phyloP scores from a whole-genome alignment of 2,888 invertebrate species.

The Sclerodermus sp. region DNA sequence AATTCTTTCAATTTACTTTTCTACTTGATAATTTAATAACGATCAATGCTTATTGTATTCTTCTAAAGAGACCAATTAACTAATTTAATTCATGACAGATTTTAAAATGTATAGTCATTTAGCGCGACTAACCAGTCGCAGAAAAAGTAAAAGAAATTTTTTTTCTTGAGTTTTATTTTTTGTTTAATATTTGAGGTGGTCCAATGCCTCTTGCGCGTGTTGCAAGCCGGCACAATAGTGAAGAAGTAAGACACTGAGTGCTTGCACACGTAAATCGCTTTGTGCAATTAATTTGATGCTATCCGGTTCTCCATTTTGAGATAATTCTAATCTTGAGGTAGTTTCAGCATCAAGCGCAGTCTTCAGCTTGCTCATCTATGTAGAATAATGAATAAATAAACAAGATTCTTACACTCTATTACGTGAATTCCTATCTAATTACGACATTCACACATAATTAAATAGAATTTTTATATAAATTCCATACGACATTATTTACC shows the following conservation, averaged over 20 bases:
- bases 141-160: too few relatives aligned
- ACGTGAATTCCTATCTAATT: too few relatives aligned
- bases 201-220: slow-evolving; percentile 65
- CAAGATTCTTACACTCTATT: too few relatives aligned
- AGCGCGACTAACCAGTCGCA: background rate
- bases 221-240: slow-evolving; percentile 95
- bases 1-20: too few relatives aligned
- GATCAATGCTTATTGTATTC: background rate
- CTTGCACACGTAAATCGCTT: slow-evolving; percentile 85
- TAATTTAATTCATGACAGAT: too few relatives aligned
- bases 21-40: too few relatives aligned
- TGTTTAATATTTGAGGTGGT: slow-evolving; percentile 25
- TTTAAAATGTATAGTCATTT: background rate
- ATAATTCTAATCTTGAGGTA: slow-evolving; percentile 55
- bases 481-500: slow-evolving; percentile 67
- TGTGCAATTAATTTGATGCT: slow-evolving; percentile 57
- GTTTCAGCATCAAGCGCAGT: slow-evolving; percentile 75
- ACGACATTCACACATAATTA: too few relatives aligned
- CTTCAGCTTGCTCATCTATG: slow-evolving; percentile 77
- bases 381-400: too few relatives aligned
- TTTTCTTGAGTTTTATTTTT: too few relatives aligned
- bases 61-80: too few relatives aligned
- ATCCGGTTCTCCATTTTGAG: slow-evolving; percentile 43
- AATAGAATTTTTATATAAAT: too few relatives aligned
- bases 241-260: slow-evolving; percentile 88